Evolutionary conservation across 2,113 vertebrate genomes (phyloP).

Genomic region (Dipodomys stephensi): DNA sequence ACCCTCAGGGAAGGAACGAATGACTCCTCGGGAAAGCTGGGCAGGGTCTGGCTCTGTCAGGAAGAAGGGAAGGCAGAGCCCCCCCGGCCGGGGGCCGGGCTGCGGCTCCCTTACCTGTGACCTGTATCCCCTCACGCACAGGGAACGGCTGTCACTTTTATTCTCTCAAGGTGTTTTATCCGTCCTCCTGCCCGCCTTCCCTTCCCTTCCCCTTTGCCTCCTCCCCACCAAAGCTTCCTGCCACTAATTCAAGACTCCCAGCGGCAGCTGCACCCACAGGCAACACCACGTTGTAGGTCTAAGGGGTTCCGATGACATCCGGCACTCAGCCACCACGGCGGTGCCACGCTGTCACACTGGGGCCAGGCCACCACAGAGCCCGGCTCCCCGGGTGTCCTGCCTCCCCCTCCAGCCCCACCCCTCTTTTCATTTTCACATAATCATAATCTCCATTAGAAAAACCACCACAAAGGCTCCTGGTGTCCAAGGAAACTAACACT

Average conservation of each 20-base stretch:
- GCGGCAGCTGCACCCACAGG: no score
- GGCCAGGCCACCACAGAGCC: no score
- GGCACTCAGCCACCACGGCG: no score
- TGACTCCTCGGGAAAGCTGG: constrained; percentile 49
- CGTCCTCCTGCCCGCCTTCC: no score
- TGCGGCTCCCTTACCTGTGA: neutral
- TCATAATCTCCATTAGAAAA: neutral
- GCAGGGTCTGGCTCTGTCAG: neutral
- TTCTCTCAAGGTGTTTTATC: neutral
- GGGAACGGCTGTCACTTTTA: neutral
- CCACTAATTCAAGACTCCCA: no score
- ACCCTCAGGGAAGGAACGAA: constrained; percentile 44
- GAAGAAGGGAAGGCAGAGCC: neutral
- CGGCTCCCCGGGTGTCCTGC: neutral
- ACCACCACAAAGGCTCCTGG: neutral
- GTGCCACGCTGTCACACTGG: no score
- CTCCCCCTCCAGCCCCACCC: neutral
- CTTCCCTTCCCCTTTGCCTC: no score
- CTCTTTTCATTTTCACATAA: neutral
- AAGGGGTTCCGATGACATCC: no score
- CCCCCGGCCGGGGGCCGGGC: neutral
- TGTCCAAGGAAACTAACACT: constrained; percentile 50
- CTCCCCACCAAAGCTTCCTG: no score
- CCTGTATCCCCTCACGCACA: neutral
- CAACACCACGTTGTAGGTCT: no score